Percentiles rank a stretch among this genome's conserved stretches.
Evolutionary conservation across 23 tunicate species (phyloP).

Genomic region (Botrylloides violaceus): DNA sequence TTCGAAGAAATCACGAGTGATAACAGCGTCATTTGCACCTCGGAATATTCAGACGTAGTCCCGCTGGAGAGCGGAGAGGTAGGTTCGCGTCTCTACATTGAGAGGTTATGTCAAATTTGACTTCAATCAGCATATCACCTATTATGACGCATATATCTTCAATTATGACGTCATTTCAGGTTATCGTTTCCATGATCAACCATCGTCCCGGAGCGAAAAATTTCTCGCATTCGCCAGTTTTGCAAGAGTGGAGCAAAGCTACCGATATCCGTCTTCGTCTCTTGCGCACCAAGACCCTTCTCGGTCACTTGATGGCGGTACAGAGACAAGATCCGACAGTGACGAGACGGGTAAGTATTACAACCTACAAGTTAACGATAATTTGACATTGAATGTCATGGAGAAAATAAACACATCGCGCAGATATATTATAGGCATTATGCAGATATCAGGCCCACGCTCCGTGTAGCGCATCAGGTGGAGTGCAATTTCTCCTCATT

Average conservation of each 20-base stretch:
- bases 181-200: constrained; percentile 89
- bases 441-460: too few species aligned
- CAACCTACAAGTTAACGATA: neutral
- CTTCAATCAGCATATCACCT: neutral
- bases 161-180: constrained; percentile 52
- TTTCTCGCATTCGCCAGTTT: constrained; percentile 71
- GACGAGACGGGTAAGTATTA: constrained; percentile 61
- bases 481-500: too few species aligned
- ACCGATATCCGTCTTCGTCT: constrained; percentile 78
- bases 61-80: constrained; percentile 99
- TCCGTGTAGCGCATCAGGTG: too few species aligned
- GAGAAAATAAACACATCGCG: too few species aligned
- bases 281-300: constrained; percentile 87
- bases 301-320: constrained; percentile 99
- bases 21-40: constrained; percentile 91
- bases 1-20: constrained; percentile 84
- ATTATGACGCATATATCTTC: neutral
- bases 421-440: too few species aligned
- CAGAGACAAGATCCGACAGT: constrained; percentile 94
- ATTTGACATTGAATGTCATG: too few species aligned
- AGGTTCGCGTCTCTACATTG: neutral
- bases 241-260: constrained; percentile 99
- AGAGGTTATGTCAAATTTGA: neutral
- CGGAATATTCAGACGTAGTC: constrained; percentile 79
- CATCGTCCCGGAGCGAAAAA: constrained; percentile 92